Evolutionary conservation across 2,888 invertebrate species (phyloP), one percentile per base, ranked within the genome.

Genomic region (Sepiola atlantica): DNA sequence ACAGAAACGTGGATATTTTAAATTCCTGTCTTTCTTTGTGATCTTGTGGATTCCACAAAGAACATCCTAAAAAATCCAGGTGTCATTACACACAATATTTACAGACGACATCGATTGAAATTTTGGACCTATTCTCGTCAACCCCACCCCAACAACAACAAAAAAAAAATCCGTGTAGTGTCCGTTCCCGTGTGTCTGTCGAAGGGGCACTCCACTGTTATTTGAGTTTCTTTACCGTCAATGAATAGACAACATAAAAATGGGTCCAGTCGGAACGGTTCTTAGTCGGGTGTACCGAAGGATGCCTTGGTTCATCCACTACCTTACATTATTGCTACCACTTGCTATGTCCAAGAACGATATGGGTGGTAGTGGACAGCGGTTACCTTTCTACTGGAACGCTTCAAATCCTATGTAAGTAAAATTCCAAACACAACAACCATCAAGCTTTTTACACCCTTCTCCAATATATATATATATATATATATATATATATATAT

Each of bases 261-360:
- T 92, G 92, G 32, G 54, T 35, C 35, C 55, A 35, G 57, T 93
- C 57, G 93, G 93, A 93, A 93, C 55, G 35, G 35, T 35, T 55
- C 57, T 93, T 61, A 61, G 55, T 61, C 93, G 93, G 57, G 32
- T 94, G 55, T 90, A 92, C 90, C 94, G 93, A 55, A 95, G 94
- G 92, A 95, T 95, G 95, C 94, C 95, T n/a, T 95, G 94, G 95
- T 92, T 95, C 55, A 45, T 94, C n/a, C 95, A 95, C 35, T 95
- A 95, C 57, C 94, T 94, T 45, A 93, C 93, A 35, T 35, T 95
- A 45, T 77, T 95, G 54, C 57, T 95, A 77, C 95, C 95, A 61
- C 93, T 95, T n/a, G 94, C 94, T 20, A 95, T 95, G 95, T 94
- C 95, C 61, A 95, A 94, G 94, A 94, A 94, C 6, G 90, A 94